phyloP scores from a whole-genome alignment of 2,113 vertebrate species.

The Silurus asotus region DNA sequence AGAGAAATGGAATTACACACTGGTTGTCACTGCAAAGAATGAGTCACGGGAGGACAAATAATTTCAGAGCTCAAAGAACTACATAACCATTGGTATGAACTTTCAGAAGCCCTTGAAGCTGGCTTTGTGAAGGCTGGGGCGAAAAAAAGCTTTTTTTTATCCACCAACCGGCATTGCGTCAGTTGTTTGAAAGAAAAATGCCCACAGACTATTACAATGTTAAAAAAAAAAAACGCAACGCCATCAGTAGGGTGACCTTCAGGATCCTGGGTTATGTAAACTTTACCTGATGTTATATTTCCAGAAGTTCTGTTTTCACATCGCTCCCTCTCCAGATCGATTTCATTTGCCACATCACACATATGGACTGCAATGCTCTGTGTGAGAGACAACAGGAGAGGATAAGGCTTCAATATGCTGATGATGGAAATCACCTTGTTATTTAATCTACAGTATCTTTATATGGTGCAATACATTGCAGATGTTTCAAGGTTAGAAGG shows the following conservation, averaged over 20 bases:
- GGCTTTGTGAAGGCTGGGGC: not conserved
- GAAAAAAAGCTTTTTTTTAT: not conserved
- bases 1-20: conserved; percentile 34
- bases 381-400: conserved; percentile 32
- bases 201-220: conserved; percentile 10
- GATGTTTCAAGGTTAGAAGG: not conserved
- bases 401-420: not conserved
- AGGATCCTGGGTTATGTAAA: conserved; percentile 17
- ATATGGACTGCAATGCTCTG: conserved; percentile 69
- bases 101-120: conserved; percentile 28
- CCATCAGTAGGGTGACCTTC: not conserved
- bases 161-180: not conserved
- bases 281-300: conserved; percentile 72
- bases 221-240: not conserved
- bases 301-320: conserved; percentile 67
- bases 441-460: conserved; percentile 8
- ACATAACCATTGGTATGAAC: conserved; percentile 21
- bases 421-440: not conserved
- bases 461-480: not conserved
- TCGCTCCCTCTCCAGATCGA: conserved; percentile 67
- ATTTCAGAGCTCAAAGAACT: conserved; percentile 38
- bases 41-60: conserved; percentile 35
- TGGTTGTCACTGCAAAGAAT: conserved; percentile 29
- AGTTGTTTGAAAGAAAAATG: conserved; percentile 23
- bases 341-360: conserved; percentile 73